A percentile compares a stretch with the other conserved stretches of the same genome.
Conservation (phyloP, 2,113 vertebrate species). For the Xyliphius kryptos region DNA sequence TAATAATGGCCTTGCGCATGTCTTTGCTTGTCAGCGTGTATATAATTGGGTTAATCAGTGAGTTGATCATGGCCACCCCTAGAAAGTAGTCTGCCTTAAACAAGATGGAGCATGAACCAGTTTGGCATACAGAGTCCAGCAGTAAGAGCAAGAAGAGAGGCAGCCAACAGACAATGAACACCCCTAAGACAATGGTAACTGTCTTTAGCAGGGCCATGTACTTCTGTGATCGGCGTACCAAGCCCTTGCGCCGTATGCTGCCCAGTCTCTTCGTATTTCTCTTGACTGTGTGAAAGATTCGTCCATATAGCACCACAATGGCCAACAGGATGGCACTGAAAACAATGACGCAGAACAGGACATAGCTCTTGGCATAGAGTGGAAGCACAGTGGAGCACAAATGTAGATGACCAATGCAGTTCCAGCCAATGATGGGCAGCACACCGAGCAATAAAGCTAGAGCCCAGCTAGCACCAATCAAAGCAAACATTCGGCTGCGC, state of each 20-base stretch:
- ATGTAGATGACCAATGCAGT: slow-evolving; percentile 71
- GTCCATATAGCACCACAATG: slow-evolving; percentile 75
- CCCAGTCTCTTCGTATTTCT: slow-evolving; percentile 63
- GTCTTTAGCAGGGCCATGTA: slow-evolving; percentile 79
- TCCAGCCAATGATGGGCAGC: slow-evolving; percentile 81
- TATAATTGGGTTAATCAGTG: slow-evolving; percentile 83
- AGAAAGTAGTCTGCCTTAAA: slow-evolving; percentile 81
- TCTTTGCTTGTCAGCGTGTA: slow-evolving; percentile 83
- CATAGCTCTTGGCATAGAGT: slow-evolving; percentile 79
- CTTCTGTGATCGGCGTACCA: slow-evolving; percentile 61
- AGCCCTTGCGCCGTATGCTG: slow-evolving; percentile 46
- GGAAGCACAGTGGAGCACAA: slow-evolving; percentile 80
- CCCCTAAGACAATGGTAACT: slow-evolving; percentile 76
- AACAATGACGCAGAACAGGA: slow-evolving; percentile 73
- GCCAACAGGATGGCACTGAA: slow-evolving; percentile 70
- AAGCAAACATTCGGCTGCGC: slow-evolving; percentile 64
- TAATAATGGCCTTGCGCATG: slow-evolving; percentile 75
- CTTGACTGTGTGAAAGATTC: slow-evolving; percentile 73
- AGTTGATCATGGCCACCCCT: slow-evolving; percentile 83
- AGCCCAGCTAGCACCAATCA: slow-evolving; percentile 76
- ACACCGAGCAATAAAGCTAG: slow-evolving; percentile 69
- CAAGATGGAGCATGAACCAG: slow-evolving; percentile 59
- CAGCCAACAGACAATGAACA: slow-evolving; percentile 80
- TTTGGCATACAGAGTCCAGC: slow-evolving; percentile 73
- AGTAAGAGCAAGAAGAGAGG: slow-evolving; percentile 81